Evolutionary conservation across 2,113 vertebrate species (phyloP).

Genomic region (Pelobates fuscus): DNA sequence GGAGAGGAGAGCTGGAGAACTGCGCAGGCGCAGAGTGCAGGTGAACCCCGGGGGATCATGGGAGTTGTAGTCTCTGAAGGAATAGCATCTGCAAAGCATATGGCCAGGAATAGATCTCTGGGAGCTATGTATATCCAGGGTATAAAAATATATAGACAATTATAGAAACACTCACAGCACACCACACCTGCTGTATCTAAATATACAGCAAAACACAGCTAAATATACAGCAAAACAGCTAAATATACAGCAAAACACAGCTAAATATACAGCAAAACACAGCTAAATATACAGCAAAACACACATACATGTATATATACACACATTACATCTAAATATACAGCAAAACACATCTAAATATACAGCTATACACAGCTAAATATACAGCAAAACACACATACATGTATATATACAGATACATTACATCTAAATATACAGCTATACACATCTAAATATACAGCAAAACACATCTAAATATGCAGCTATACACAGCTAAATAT

Average conservation of each 20-base stretch:
- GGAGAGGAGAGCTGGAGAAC: background rate
- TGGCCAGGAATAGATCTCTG: constrained; percentile 42
- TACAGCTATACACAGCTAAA: no score
- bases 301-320: no score
- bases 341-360: no score
- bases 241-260: no score
- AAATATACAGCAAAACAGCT: no score
- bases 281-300: no score
- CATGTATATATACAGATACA: no score
- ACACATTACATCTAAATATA: no score
- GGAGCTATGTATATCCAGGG: constrained; percentile 34
- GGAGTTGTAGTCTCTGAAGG: constrained; percentile 39
- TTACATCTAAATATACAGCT: no score
- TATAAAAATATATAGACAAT: constrained; percentile 16
- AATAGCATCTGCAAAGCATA: constrained; percentile 42
- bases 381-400: no score
- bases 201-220: background rate
- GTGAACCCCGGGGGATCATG: constrained; percentile 40
- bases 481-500: background rate
- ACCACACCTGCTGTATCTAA: background rate
- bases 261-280: no score
- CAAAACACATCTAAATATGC: background rate
- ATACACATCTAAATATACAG: no score
- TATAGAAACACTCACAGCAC: constrained; percentile 9
- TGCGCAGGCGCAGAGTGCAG: constrained; percentile 33